Evolutionary conservation across 2,113 vertebrate genomes (phyloP), one percentile per base, ranked within the genome.

Genomic region (Aegithalos caudatus): DNA sequence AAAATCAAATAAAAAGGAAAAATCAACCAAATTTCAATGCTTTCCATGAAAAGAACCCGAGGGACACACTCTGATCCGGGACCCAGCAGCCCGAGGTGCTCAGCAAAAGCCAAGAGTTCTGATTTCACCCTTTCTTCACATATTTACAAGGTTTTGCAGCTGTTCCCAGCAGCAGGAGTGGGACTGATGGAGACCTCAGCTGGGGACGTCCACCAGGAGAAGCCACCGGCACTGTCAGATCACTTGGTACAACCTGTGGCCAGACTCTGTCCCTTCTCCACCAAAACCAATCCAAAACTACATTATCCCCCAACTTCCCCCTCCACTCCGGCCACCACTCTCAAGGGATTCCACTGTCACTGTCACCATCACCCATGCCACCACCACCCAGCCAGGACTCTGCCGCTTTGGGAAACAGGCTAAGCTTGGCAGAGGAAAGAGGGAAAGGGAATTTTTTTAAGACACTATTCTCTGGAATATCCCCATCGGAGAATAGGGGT

Each of bases 41-140:
- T 97, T 97, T 96, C 98, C 90, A 98, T 81, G 88, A 97, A 96
- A 97, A 98, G 97, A 95, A 90, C 81, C 33, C 5, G 10, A 88
- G 86, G 90, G 79, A 95, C 90, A 92, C 84, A 72, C 93, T 82
- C 88, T 7, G 2, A 60, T 73, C 44, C 62, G 60, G 89, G 93
- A 86, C 91, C 77, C 96, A 86, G 90, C 86, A 95, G 84, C 58
- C 72, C 7, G 78, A 95, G 98, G 97, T 98, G 98, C 97, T 96
- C 98, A 98, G 97, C 81, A 86, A 98, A 95, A 98, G 96, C 95
- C 97, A 94, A 27, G 97, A 97, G 97, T 97, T 97, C 98, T 82
- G 96, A 94, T 91, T 96, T 97, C 97, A 97, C 97, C 97, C 66
- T 88, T 90, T 88, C 83, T 92, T 73, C 92, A 92, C 83, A 35